Percentiles rank a stretch among this genome's conserved stretches.
phyloP scores from a whole-genome alignment of 2,888 invertebrate genomes.

The Melipona beecheii region DNA sequence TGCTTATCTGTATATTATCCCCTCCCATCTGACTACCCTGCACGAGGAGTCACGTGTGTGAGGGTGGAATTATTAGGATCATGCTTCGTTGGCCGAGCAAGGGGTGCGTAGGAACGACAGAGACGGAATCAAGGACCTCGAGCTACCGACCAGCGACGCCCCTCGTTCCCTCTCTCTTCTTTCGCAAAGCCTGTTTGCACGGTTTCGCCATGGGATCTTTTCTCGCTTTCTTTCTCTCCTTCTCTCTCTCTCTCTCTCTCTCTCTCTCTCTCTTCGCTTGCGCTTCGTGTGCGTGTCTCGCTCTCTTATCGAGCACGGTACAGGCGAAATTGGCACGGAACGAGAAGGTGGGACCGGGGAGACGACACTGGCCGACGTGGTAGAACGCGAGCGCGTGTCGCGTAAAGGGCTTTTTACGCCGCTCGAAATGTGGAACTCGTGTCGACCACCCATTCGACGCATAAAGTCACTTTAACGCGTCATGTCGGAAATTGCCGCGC shows the following conservation, averaged over 20 bases:
- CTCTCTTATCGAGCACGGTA: constrained; percentile 44
- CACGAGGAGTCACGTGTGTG: constrained; percentile 49
- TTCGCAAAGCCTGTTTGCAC: not conserved
- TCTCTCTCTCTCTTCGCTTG: not conserved
- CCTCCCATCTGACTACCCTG: not conserved
- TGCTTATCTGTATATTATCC: constrained; percentile 50
- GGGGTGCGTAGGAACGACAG: constrained; percentile 22
- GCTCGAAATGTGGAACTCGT: constrained; percentile 61
- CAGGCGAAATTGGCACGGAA: constrained; percentile 12
- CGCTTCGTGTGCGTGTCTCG: not conserved
- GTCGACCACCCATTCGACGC: constrained; percentile 54
- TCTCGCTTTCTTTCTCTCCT: constrained; percentile 7
- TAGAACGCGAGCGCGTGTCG: constrained; percentile 49
- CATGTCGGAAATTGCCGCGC: constrained; percentile 54
- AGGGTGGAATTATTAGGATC: constrained; percentile 75
- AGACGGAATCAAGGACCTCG: constrained; percentile 59
- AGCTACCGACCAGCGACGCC: constrained; percentile 71
- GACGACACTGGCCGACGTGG: constrained; percentile 16
- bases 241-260: not conserved
- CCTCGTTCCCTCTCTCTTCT: constrained; percentile 21
- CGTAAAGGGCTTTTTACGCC: constrained; percentile 56
- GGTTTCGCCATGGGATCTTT: not conserved
- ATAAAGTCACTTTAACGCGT: constrained; percentile 59
- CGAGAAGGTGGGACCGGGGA: constrained; percentile 26
- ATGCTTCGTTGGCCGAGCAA: constrained; percentile 50